Evolutionary conservation across 1,140 invertebrate genomes (phyloP).

Genomic region (Lasaia peninsularis): DNA sequence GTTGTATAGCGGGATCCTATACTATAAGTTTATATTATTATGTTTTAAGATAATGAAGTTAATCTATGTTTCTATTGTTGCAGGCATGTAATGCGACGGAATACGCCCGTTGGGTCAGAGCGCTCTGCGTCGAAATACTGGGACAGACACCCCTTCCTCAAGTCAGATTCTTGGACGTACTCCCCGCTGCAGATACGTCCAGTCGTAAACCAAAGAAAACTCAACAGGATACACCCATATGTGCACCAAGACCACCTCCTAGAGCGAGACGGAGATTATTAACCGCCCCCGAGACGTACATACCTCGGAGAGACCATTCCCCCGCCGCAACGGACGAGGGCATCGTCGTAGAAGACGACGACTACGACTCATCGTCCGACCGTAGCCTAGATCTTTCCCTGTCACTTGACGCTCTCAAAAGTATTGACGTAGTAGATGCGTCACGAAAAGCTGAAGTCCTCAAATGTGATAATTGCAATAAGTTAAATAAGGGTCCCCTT

Average conservation of each 20-base stretch:
- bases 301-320: conserved; percentile 60
- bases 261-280: conserved; percentile 59
- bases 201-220: conserved; percentile 57
- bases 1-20: too few relatives aligned
- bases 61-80: conserved; percentile 40
- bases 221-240: conserved; percentile 43
- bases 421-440: conserved; percentile 57
- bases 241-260: conserved; percentile 61
- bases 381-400: conserved; percentile 69
- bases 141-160: conserved; percentile 66
- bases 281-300: conserved; percentile 55
- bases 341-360: conserved; percentile 75
- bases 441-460: conserved; percentile 57
- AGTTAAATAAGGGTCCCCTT: conserved; percentile 46
- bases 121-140: conserved; percentile 67
- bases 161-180: conserved; percentile 65
- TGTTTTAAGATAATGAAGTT: background rate
- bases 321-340: conserved; percentile 70
- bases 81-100: conserved; percentile 72
- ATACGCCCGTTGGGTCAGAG: conserved; percentile 66
- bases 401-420: conserved; percentile 62
- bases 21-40: too few relatives aligned
- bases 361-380: conserved; percentile 74
- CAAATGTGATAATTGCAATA: conserved; percentile 68
- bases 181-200: conserved; percentile 58